A percentile compares a stretch with the other conserved stretches of the same genome.
Evolutionary conservation across 2,888 invertebrate genomes (phyloP).

Genomic region (Bembecia ichneumoniformis): DNA sequence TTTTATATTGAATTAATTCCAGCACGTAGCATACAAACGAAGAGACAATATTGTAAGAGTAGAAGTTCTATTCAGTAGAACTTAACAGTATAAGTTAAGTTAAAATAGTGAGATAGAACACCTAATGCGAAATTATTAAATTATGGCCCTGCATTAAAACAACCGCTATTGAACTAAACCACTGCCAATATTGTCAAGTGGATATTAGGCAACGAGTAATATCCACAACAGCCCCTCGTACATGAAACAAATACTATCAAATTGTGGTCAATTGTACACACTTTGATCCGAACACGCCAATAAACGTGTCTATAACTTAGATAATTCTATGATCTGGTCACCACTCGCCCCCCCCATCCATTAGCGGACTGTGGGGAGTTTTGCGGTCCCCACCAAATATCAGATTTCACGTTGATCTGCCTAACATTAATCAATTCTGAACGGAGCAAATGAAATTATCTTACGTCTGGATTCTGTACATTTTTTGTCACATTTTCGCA

Average conservation of each 20-base stretch:
- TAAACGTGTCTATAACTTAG: not conserved
- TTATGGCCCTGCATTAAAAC: too few species aligned
- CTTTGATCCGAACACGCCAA: not conserved
- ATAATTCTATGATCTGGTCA: conserved; percentile 19
- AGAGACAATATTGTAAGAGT: too few species aligned
- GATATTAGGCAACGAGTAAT: not conserved
- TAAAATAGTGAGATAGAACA: too few species aligned
- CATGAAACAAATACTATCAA: not conserved
- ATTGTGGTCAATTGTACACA: not conserved
- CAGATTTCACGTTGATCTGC: conserved; percentile 66
- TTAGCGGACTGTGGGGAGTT: conserved; percentile 51
- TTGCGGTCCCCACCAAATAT: conserved; percentile 63
- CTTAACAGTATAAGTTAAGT: too few species aligned
- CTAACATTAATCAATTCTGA: conserved; percentile 62
- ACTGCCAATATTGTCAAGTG: not conserved
- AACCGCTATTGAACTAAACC: not conserved
- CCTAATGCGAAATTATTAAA: too few species aligned
- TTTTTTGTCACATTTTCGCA: conserved; percentile 60
- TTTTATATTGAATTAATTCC: too few species aligned
- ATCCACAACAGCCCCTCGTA: not conserved
- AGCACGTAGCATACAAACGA: too few species aligned
- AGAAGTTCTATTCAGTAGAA: too few species aligned
- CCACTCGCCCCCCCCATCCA: conserved; percentile 59
- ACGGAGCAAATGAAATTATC: conserved; percentile 65
- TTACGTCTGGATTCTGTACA: conserved; percentile 52